Percentiles rank a stretch among this genome's conserved stretches.
phyloP scores from a whole-genome alignment of 2,113 vertebrate genomes.

The Clarias macrocephalus region DNA sequence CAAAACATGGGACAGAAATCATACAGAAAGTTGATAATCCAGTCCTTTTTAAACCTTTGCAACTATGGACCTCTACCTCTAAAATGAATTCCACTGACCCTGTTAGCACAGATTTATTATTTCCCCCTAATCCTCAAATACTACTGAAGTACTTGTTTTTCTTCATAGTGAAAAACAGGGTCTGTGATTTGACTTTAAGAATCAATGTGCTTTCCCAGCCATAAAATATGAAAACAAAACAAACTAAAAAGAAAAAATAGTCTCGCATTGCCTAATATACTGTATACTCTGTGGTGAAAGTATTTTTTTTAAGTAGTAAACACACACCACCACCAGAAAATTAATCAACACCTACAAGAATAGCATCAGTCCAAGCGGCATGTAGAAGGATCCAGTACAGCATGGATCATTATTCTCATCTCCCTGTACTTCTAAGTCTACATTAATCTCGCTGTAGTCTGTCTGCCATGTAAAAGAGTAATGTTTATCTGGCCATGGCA shows the following conservation, averaged over 20 bases:
- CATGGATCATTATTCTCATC: conserved; percentile 37
- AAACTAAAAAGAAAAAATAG: not conserved
- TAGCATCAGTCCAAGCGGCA: conserved; percentile 32
- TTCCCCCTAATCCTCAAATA: no score
- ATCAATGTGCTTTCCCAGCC: not conserved
- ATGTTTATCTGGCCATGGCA: conserved; percentile 69
- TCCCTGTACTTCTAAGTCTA: conserved; percentile 53
- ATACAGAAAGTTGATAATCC: not conserved
- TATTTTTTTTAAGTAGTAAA: not conserved
- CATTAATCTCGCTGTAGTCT: conserved; percentile 66
- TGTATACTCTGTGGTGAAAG: not conserved
- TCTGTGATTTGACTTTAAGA: not conserved
- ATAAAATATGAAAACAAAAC: not conserved
- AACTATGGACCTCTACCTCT: not conserved
- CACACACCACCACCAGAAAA: not conserved
- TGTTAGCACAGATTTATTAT: not conserved
- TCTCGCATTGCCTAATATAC: not conserved
- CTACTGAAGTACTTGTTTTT: not conserved
- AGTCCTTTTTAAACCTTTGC: not conserved
- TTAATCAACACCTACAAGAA: conserved; percentile 37
- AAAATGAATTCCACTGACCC: not conserved
- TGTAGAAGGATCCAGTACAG: not conserved
- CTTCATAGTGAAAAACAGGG: not conserved
- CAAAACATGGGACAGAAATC: no score
- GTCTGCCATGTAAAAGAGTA: conserved; percentile 59